Evolutionary conservation across 2,797 vertebrate species (phyloP).

Genomic region (Novumbra hubbsi): DNA sequence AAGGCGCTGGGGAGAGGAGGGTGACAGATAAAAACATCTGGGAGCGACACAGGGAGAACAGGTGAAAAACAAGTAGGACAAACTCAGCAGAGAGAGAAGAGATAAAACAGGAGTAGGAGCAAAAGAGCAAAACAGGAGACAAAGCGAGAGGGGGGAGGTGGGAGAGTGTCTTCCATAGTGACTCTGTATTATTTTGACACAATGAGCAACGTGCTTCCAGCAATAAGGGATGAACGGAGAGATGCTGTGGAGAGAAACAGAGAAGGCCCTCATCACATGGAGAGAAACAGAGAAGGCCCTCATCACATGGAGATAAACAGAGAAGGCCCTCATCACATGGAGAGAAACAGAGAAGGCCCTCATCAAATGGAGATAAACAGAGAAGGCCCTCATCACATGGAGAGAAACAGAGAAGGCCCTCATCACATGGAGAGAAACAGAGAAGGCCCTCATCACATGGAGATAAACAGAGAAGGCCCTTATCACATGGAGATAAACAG

Average conservation of each 20-base stretch:
- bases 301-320: background rate
- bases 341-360: too few relatives aligned
- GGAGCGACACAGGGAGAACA: background rate
- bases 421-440: too few relatives aligned
- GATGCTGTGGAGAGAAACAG: background rate
- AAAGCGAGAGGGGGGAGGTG: background rate
- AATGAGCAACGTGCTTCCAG: background rate
- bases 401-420: too few relatives aligned
- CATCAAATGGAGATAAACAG: too few relatives aligned
- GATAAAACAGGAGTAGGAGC: background rate
- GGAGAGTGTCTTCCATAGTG: background rate
- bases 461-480: too few relatives aligned
- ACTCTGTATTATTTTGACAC: background rate
- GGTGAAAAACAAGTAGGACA: too few relatives aligned
- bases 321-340: too few relatives aligned
- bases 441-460: too few relatives aligned
- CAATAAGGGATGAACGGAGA: slow-evolving; percentile 1
- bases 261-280: slow-evolving; percentile 8
- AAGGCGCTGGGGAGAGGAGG: slow-evolving; percentile 16
- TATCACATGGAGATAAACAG: too few relatives aligned
- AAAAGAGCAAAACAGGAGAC: background rate
- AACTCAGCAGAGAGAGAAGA: too few relatives aligned
- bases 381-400: too few relatives aligned
- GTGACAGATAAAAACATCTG: slow-evolving; percentile 21
- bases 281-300: too few relatives aligned